phyloP scores from a whole-genome alignment of 2,113 vertebrate species.

The Synodontis membranacea region DNA sequence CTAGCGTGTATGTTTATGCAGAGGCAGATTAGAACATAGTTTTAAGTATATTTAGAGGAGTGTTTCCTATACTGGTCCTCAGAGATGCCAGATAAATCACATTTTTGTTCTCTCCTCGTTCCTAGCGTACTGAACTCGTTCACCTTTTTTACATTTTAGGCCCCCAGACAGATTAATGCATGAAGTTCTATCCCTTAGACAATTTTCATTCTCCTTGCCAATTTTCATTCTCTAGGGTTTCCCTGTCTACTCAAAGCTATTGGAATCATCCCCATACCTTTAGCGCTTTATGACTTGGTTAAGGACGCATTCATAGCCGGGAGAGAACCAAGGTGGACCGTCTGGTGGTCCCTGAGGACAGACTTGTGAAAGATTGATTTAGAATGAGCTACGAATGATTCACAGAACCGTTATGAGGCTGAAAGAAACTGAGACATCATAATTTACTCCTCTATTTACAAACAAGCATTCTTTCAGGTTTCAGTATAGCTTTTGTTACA shows the following conservation, averaged over 20 bases:
- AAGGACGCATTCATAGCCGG: not conserved
- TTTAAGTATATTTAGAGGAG: slow-evolving; percentile 50
- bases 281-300: not conserved
- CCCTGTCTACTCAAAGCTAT: not conserved
- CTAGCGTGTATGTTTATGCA: not conserved
- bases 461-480: not conserved
- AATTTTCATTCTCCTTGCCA: not conserved
- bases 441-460: not conserved
- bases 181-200: not conserved
- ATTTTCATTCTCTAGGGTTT: not conserved
- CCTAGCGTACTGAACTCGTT: not conserved
- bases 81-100: not conserved
- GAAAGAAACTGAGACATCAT: slow-evolving; percentile 44
- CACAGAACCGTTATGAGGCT: slow-evolving; percentile 54
- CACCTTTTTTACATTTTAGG: not conserved
- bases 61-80: not conserved
- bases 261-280: not conserved
- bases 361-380: not conserved
- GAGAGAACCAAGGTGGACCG: not conserved
- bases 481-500: not conserved
- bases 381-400: slow-evolving; percentile 53
- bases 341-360: not conserved
- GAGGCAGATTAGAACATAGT: not conserved
- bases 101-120: not conserved
- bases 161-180: not conserved